Percentiles rank a stretch among this genome's conserved stretches.
Evolutionary conservation across 2,888 invertebrate species (phyloP).

Genomic region (Thumatha senex): DNA sequence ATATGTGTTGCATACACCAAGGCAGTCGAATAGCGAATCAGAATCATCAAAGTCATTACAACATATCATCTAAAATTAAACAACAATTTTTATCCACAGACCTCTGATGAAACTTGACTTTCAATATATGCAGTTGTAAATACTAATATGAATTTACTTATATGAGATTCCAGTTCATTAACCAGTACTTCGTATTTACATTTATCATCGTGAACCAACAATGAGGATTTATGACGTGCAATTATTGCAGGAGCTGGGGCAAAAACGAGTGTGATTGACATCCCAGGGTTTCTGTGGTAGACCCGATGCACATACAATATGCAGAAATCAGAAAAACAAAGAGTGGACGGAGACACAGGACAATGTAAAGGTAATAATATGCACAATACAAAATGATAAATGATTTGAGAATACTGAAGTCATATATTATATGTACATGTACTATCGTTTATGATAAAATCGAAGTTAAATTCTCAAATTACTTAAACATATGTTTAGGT

Average conservation of each 20-base stretch:
- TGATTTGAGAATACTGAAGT: background rate
- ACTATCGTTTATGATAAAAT: too few relatives aligned
- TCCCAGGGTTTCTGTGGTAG: slow-evolving; percentile 8
- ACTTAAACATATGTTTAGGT: too few relatives aligned
- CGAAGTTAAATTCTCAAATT: too few relatives aligned
- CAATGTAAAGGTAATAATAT: slow-evolving; percentile 29
- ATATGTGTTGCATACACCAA: too few relatives aligned
- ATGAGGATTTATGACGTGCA: slow-evolving; percentile 70
- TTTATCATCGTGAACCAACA: slow-evolving; percentile 65
- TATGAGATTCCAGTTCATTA: slow-evolving; percentile 36
- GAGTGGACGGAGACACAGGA: slow-evolving; percentile 22
- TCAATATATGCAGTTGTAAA: background rate
- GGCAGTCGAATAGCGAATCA: too few relatives aligned
- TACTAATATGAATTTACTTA: background rate
- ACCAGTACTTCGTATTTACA: slow-evolving; percentile 53
- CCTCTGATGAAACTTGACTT: too few relatives aligned
- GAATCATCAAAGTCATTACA: too few relatives aligned
- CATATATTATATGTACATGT: background rate
- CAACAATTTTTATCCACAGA: too few relatives aligned
- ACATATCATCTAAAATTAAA: too few relatives aligned
- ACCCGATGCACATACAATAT: slow-evolving; percentile 22
- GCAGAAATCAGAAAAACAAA: slow-evolving; percentile 33
- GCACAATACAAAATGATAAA: slow-evolving; percentile 16
- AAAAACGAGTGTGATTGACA: slow-evolving; percentile 65
- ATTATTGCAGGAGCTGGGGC: slow-evolving; percentile 49